Conservation (phyloP, 2,888 invertebrate genomes). For the Drosophila picticornis region DNA sequence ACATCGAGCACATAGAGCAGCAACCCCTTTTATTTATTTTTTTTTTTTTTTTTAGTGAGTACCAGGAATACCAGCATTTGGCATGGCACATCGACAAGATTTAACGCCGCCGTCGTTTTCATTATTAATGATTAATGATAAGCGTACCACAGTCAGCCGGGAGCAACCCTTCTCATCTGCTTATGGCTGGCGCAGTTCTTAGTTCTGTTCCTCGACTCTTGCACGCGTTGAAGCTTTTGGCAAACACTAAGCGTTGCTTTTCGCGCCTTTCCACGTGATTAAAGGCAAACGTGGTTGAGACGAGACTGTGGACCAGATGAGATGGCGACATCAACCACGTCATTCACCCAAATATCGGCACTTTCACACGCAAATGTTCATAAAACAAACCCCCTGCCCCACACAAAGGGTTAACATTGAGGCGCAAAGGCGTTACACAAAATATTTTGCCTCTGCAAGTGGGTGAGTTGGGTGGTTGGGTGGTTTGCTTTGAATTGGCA, state of each 20-base stretch:
- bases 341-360: constrained; percentile 75
- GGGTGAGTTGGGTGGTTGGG: constrained; percentile 20
- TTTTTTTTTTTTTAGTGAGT: constrained; percentile 7
- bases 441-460: constrained; percentile 63
- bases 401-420: constrained; percentile 62
- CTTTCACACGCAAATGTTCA: constrained; percentile 78
- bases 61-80: constrained; percentile 81
- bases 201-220: constrained; percentile 20
- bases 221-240: constrained; percentile 79
- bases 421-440: constrained; percentile 72
- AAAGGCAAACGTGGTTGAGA: constrained; percentile 63
- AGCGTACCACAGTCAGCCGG: constrained; percentile 57
- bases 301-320: constrained; percentile 4
- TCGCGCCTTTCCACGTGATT: constrained; percentile 85
- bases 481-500: not conserved
- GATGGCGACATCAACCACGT: constrained; percentile 64
- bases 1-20: not conserved
- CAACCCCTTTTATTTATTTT: constrained; percentile 56
- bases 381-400: constrained; percentile 24
- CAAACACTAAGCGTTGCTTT: constrained; percentile 82
- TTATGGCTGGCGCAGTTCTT: constrained; percentile 3
- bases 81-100: constrained; percentile 77
- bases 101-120: constrained; percentile 78
- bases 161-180: constrained; percentile 58
- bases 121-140: constrained; percentile 85